Evolutionary conservation across 1,140 invertebrate genomes (phyloP), one percentile per base, ranked within the genome.

Genomic region (Zaprionus ornatus): DNA sequence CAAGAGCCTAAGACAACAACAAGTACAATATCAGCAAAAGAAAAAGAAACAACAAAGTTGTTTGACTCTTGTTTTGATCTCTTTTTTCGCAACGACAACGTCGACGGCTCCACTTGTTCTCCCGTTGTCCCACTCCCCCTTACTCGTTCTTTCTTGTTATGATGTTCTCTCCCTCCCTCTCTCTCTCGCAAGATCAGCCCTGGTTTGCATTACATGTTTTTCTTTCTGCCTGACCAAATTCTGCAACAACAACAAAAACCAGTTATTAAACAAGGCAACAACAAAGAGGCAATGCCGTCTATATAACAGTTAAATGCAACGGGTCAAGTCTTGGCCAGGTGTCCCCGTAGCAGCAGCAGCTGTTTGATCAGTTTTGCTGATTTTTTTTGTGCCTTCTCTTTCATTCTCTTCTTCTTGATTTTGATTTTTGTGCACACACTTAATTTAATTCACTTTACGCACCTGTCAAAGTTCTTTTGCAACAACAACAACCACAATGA

Each of bases 1-100:
- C 67, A 56, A 87, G 77, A 86, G 79, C 83, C 79, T 86, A 70
- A 82, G 77, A 77, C 76, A 87, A 82, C 79, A 82, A 45, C 35
- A 63, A 74, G 15, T 63, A 29, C 62, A 25, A n/a, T 27, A 61
- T 15, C 45, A 40, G 17, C 12, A 21, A 59, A 56, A 63, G 52
- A 82, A 63, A 64, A 55, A 29, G 52, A 70, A 32, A 83, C 78
- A 83, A 68, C 65, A 76, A 83, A 73, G 79, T 72, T 87, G 63
- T 70, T 60, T 66, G 71, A 63, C 76, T 79, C 68, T 75, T 77
- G 59, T 88, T 79, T 72, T 87, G 65, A 61, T 80, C 82, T 35
- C 19, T 64, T 64, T 59, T 70, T 59, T 64, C 45, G 67, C 73
- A 75, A 64, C 52, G 52, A 21, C 23, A 13, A 13, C 35, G 25